A percentile compares a stretch with the other conserved stretches of the same genome.
Conservation (phyloP, 2,797 vertebrate species). For the Etheostoma nigrum region DNA sequence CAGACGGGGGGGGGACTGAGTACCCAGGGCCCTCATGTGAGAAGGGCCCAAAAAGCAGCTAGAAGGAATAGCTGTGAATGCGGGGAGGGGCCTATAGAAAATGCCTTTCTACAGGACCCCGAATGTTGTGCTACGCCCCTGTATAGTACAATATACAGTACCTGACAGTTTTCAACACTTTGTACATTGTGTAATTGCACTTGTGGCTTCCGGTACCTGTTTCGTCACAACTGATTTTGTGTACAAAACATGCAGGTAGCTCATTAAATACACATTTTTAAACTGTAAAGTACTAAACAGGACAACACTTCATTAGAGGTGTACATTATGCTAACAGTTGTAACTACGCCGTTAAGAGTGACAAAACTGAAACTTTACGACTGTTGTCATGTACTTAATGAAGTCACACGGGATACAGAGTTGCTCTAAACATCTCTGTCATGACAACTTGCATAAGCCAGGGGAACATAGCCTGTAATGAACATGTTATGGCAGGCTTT, state of each 20-base stretch:
- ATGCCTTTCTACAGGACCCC: no score
- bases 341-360: neutral
- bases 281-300: neutral
- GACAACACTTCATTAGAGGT: neutral
- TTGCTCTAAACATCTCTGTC: neutral
- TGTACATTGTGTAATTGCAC: neutral
- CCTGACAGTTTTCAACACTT: neutral
- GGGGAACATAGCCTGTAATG: constrained; percentile 38
- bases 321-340: neutral
- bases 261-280: neutral
- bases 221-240: neutral
- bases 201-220: neutral
- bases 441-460: constrained; percentile 28
- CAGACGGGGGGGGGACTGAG: no score
- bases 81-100: no score
- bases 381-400: constrained; percentile 12
- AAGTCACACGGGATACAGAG: neutral
- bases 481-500: constrained; percentile 31
- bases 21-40: no score
- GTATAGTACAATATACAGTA: neutral
- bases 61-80: no score
- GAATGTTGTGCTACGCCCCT: no score
- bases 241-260: neutral
- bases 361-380: constrained; percentile 3
- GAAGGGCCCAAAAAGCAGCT: no score